Conservation (phyloP, 2,113 vertebrate species). For the Fulmarus glacialis region DNA sequence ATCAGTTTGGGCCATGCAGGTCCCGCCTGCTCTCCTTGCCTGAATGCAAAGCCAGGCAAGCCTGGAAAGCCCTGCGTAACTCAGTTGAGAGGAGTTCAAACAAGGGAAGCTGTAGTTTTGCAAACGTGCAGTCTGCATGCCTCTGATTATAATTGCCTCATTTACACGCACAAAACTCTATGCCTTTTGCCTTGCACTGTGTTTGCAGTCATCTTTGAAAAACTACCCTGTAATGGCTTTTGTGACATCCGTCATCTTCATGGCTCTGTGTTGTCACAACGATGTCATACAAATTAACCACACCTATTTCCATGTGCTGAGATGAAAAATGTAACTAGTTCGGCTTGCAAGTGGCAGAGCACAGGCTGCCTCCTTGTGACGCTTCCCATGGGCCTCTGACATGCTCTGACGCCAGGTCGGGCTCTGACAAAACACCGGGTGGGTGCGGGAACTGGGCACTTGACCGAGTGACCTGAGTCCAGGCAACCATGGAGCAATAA, state of each 20-base stretch:
- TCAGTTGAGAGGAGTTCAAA: neutral
- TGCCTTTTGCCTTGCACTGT: neutral
- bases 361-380: neutral
- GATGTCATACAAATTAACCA: neutral
- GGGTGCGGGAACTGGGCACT: neutral
- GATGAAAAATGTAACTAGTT: neutral
- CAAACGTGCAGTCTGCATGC: neutral
- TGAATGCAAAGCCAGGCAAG: neutral
- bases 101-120: neutral
- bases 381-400: neutral
- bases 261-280: neutral
- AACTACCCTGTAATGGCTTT: neutral
- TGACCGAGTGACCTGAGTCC: fast-evolving
- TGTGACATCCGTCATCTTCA: neutral
- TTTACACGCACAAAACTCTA: neutral
- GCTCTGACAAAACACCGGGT: neutral
- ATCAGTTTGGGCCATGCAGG: neutral
- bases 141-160: neutral
- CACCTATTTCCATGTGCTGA: neutral
- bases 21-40: neutral
- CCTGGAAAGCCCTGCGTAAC: neutral
- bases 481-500: neutral
- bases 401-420: neutral
- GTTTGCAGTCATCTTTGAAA: neutral
- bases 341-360: neutral